A percentile compares a stretch with the other conserved stretches of the same genome.
Conservation (phyloP, 2,888 invertebrate genomes). For the Oscheius sp. region DNA sequence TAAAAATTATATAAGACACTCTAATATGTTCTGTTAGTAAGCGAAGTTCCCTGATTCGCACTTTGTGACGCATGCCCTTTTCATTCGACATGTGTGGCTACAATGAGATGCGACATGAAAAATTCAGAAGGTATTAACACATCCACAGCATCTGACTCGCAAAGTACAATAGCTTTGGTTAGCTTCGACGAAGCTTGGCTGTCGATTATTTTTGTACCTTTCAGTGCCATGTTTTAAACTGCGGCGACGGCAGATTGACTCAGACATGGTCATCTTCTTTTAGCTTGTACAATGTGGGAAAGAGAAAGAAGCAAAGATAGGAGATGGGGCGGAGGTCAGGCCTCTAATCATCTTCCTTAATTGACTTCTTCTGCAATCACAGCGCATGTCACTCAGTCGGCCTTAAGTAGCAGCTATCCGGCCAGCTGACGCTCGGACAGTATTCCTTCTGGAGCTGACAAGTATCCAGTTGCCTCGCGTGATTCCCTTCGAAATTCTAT, state of each 20-base stretch:
- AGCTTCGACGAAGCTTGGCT: not conserved
- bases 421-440: conserved; percentile 27
- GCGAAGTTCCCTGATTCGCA: not conserved
- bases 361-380: conserved; percentile 25
- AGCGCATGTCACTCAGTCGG: conserved; percentile 19
- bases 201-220: no score
- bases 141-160: conserved; percentile 11
- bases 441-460: not conserved
- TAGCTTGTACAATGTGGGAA: not conserved
- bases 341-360: conserved; percentile 26
- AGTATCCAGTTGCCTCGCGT: conserved; percentile 31
- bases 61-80: conserved; percentile 12
- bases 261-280: no score
- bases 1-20: not conserved
- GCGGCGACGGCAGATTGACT: no score
- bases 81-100: conserved; percentile 23
- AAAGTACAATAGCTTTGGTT: not conserved
- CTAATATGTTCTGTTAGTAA: not conserved
- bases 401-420: conserved; percentile 28
- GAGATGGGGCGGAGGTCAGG: conserved; percentile 9
- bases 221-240: no score
- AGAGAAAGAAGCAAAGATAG: not conserved
- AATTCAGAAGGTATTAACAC: conserved; percentile 24
- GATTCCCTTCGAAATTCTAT: conserved; percentile 30
- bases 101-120: conserved; percentile 27